Conservation (phyloP, 2,113 vertebrate species). For the Dipodomys merriami region DNA sequence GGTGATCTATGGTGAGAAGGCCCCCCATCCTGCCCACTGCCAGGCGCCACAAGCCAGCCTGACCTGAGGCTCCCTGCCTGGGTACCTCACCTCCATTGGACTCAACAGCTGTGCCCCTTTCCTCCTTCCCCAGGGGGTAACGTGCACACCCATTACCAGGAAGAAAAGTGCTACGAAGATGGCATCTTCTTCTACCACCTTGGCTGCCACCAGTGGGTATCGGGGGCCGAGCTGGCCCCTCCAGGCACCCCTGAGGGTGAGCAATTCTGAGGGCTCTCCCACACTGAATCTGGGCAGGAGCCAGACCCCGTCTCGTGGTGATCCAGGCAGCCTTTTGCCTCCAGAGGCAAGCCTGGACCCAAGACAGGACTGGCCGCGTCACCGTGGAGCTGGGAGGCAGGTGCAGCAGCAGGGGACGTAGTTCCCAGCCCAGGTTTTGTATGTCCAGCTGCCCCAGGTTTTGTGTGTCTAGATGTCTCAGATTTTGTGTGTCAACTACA, state of each 20-base stretch:
- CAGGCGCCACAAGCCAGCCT: background rate
- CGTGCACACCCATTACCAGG: conserved; percentile 94
- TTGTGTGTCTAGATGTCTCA: background rate
- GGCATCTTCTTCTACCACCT: conserved; percentile 96
- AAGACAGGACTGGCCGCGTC: background rate
- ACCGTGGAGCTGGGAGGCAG: background rate
- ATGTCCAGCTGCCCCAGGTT: background rate
- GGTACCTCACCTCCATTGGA: background rate
- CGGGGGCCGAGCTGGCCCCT: conserved; percentile 80
- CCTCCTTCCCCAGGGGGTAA: conserved; percentile 88
- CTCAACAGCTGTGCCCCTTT: conserved; percentile 29
- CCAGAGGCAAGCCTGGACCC: background rate
- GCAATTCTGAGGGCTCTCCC: background rate
- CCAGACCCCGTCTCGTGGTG: background rate
- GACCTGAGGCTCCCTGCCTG: background rate
- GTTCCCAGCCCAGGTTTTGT: background rate
- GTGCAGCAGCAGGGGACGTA: background rate
- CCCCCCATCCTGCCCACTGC: background rate
- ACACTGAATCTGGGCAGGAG: background rate
- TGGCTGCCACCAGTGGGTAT: conserved; percentile 96
- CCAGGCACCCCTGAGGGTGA: conserved; percentile 81
- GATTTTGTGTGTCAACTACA: background rate
- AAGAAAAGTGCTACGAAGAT: conserved; percentile 95
- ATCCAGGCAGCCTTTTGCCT: background rate
- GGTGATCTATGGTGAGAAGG: conserved; percentile 94